Evolutionary conservation across 2,797 vertebrate genomes (phyloP).

Genomic region (Tamandua tetradactyla): DNA sequence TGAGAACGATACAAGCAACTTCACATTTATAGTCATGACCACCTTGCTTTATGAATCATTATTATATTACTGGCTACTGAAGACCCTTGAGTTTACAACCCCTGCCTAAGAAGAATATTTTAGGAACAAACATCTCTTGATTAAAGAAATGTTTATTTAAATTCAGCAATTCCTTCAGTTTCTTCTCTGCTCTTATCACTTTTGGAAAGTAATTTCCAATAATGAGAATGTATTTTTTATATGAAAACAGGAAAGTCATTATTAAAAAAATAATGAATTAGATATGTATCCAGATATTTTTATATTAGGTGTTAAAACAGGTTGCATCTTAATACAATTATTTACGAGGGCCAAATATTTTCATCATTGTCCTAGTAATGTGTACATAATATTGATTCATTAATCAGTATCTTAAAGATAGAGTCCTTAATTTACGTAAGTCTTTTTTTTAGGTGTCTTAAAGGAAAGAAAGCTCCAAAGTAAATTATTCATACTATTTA

Average conservation of each 20-base stretch:
- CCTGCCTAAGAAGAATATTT: neutral
- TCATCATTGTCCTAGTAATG: neutral
- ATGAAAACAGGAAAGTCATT: neutral
- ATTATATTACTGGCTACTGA: neutral
- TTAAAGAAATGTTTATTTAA: neutral
- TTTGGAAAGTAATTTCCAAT: neutral
- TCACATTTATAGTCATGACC: neutral
- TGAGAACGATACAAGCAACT: constrained; percentile 19
- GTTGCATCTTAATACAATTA: neutral
- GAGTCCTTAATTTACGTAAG: neutral
- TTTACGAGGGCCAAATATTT: neutral
- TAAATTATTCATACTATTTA: constrained; percentile 37
- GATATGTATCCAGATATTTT: neutral
- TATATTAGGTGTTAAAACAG: neutral
- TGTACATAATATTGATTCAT: constrained; percentile 21
- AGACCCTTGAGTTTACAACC: neutral
- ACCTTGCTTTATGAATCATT: neutral
- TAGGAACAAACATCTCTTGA: neutral
- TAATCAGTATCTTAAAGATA: neutral
- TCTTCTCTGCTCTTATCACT: neutral
- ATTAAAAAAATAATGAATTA: constrained; percentile 29
- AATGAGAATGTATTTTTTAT: neutral
- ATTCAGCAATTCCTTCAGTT: neutral
- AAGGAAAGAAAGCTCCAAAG: neutral
- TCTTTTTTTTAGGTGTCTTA: neutral